Percentiles rank a stretch among this genome's conserved stretches.
Conservation (phyloP, 2,888 invertebrate species). For the Parthenolecanium corni region DNA sequence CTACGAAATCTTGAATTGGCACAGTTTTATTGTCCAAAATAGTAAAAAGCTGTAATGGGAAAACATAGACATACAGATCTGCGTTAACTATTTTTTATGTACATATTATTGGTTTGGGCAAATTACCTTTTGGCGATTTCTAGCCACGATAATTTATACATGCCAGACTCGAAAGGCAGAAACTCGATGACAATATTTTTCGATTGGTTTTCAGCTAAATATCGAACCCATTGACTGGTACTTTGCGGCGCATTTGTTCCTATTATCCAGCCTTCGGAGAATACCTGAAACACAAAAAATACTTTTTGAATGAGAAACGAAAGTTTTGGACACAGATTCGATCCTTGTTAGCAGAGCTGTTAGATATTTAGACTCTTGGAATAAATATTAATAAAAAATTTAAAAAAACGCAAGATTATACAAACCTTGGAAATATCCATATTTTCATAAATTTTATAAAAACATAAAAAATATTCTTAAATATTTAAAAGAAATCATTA, state of each 20-base stretch:
- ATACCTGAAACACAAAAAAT: slow-evolving; percentile 50
- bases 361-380: no score
- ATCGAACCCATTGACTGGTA: slow-evolving; percentile 32
- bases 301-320: background rate
- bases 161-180: slow-evolving; percentile 59
- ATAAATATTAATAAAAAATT: no score
- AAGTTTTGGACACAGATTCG: no score
- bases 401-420: no score
- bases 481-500: no score
- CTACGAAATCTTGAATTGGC: no score
- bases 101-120: background rate
- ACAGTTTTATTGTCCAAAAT: no score
- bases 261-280: slow-evolving; percentile 67
- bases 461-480: no score
- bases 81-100: background rate
- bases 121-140: slow-evolving; percentile 60
- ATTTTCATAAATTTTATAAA: no score
- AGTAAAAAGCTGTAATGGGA: no score
- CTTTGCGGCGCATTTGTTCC: slow-evolving; percentile 38
- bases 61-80: background rate
- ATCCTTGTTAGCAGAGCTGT: no score
- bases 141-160: slow-evolving; percentile 69
- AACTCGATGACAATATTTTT: slow-evolving; percentile 68
- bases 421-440: no score
- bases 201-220: slow-evolving; percentile 31